phyloP scores from a whole-genome alignment of 2,888 invertebrate species.

The Conops quadrifasciatus region DNA sequence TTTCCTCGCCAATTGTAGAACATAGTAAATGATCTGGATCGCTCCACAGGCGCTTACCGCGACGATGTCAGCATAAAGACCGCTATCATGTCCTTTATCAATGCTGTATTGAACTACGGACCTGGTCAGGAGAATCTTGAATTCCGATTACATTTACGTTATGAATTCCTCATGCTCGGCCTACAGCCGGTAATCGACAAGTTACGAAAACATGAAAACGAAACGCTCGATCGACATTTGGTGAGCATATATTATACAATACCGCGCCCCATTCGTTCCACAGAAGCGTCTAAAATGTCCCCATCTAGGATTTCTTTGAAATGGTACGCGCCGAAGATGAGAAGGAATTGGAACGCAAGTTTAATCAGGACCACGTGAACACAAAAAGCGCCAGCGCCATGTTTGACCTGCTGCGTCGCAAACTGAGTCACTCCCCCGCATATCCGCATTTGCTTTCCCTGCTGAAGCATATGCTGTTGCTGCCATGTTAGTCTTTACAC shows the following conservation, averaged over 20 bases:
- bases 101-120: constrained; percentile 95
- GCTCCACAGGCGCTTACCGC: constrained; percentile 88
- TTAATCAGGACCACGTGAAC: constrained; percentile 91
- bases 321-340: constrained; percentile 98
- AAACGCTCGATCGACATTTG: constrained; percentile 93
- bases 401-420: constrained; percentile 89
- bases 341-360: constrained; percentile 88
- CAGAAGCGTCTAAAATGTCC: not conserved
- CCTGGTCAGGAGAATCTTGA: constrained; percentile 95
- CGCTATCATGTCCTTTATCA: constrained; percentile 97
- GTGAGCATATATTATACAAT: constrained; percentile 46
- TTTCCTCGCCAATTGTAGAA: constrained; percentile 66
- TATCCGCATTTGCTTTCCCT: constrained; percentile 93
- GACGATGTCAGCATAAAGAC: constrained; percentile 95
- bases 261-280: not conserved
- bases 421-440: constrained; percentile 90
- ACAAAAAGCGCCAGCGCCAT: constrained; percentile 92
- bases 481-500: constrained; percentile 73
- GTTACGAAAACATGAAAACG: constrained; percentile 90
- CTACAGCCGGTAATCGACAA: constrained; percentile 96
- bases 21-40: constrained; percentile 89
- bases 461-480: constrained; percentile 84
- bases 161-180: constrained; percentile 96
- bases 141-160: constrained; percentile 92
- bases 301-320: constrained; percentile 86